These are phyloP conservation scores for Mus caroli DNA, from an alignment of 2,797 vertebrate species.

Conservation along the genomic window DNA sequence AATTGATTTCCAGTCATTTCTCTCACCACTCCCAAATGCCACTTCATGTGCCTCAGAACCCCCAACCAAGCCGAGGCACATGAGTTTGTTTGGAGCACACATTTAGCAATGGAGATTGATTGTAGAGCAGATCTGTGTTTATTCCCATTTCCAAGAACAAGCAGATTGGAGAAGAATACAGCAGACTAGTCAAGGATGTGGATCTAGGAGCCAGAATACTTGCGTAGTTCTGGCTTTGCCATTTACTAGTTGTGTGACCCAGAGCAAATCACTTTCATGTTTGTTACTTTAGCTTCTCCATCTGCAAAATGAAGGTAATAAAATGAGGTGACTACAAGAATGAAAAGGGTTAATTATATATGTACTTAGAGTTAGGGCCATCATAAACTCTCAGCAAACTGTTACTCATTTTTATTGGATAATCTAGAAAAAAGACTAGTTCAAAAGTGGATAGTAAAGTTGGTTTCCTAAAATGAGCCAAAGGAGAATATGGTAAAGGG, in stretches of 20 bases:
- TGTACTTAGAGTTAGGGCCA: constrained; percentile 30
- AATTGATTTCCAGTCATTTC: neutral
- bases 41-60: neutral
- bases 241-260: constrained; percentile 47
- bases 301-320: constrained; percentile 56
- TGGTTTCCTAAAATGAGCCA: neutral
- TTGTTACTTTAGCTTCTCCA: constrained; percentile 44
- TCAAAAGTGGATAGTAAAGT: neutral
- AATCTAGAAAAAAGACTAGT: constrained; percentile 24
- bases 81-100: neutral
- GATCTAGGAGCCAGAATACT: neutral
- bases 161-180: neutral
- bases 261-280: constrained; percentile 53
- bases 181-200: neutral
- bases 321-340: neutral
- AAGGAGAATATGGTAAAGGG: neutral
- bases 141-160: constrained; percentile 32
- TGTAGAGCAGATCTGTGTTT: constrained; percentile 39
- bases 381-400: neutral
- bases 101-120: constrained; percentile 38
- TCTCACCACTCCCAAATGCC: neutral
- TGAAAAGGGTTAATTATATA: constrained; percentile 58
- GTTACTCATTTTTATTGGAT: constrained; percentile 32
- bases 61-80: neutral
- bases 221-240: neutral